phyloP scores from a whole-genome alignment of 2,888 invertebrate genomes.

The Allygus modestus region DNA sequence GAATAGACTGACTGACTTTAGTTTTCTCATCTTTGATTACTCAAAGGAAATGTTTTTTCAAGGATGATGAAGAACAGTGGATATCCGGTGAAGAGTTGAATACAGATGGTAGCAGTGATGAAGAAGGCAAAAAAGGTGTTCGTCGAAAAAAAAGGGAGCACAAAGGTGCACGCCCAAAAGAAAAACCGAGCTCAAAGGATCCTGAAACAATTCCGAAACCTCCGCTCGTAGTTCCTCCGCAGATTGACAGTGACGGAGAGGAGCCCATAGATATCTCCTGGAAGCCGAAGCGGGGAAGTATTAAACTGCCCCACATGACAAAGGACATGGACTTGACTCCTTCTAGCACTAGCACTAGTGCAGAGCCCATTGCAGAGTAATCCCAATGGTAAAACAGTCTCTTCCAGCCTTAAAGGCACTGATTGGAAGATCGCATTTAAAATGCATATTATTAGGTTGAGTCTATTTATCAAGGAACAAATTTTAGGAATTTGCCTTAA shows the following conservation, averaged over 20 bases:
- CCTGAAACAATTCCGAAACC: slow-evolving; percentile 54
- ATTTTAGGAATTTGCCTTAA: neutral
- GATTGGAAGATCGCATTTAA: neutral
- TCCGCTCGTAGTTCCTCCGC: slow-evolving; percentile 31
- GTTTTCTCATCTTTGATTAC: too few relatives aligned
- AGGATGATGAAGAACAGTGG: slow-evolving; percentile 76
- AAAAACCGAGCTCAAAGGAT: slow-evolving; percentile 36
- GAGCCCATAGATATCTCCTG: slow-evolving; percentile 71
- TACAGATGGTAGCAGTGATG: slow-evolving; percentile 75
- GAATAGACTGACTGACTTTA: too few relatives aligned
- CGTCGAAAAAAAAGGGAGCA: slow-evolving; percentile 58
- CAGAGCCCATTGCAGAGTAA: slow-evolving; percentile 48
- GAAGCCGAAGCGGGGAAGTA: slow-evolving; percentile 75
- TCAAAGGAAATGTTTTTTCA: neutral
- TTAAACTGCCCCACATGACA: slow-evolving; percentile 72
- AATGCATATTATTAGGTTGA: neutral
- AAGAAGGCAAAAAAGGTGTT: slow-evolving; percentile 72
- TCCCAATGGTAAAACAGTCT: neutral
- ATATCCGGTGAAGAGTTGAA: slow-evolving; percentile 76
- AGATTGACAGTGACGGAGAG: slow-evolving; percentile 61
- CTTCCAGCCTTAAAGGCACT: neutral
- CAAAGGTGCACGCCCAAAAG: slow-evolving; percentile 53
- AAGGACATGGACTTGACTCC: slow-evolving; percentile 63
- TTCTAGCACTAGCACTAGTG: slow-evolving; percentile 39
- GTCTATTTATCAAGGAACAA: neutral